Percentiles rank a stretch among this genome's conserved stretches.
phyloP scores from a whole-genome alignment of 1,140 invertebrate species.

The Scaptomyza montana region DNA sequence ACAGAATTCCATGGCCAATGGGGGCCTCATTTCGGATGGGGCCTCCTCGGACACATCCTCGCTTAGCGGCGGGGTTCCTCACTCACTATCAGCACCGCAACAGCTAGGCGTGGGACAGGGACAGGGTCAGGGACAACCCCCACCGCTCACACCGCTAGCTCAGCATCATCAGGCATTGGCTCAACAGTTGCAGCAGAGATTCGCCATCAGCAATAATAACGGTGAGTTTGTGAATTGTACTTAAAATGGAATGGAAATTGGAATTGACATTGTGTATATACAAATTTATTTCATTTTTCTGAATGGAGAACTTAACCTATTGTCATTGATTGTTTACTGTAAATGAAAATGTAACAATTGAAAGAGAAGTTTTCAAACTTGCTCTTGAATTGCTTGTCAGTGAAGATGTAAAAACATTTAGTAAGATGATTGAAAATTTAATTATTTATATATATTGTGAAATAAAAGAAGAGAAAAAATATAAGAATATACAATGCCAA shows the following conservation, averaged over 20 bases:
- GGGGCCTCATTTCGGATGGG: constrained; percentile 62
- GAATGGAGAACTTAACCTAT: background rate
- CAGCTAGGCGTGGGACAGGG: constrained; percentile 71
- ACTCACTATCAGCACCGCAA: constrained; percentile 81
- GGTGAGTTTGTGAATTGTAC: constrained; percentile 59
- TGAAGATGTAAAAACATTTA: too few species aligned
- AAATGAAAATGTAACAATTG: background rate
- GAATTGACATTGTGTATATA: background rate
- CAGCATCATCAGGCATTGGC: constrained; percentile 83
- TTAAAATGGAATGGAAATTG: background rate
- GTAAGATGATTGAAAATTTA: too few species aligned
- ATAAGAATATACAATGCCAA: too few species aligned
- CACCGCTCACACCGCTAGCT: constrained; percentile 74
- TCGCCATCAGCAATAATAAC: constrained; percentile 84
- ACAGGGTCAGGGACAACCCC: constrained; percentile 39
- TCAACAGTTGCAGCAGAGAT: constrained; percentile 83
- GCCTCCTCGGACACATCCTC: constrained; percentile 84
- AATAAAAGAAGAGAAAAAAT: too few species aligned
- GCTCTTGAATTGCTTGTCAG: too few species aligned
- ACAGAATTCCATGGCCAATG: constrained; percentile 74
- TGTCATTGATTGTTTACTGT: background rate
- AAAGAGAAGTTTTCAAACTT: background rate
- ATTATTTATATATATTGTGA: too few species aligned
- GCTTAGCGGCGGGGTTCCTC: constrained; percentile 71
- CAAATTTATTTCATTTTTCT: background rate